A percentile compares a stretch with the other conserved stretches of the same genome.
Evolutionary conservation across 2,888 invertebrate genomes (phyloP).

Genomic region (Chalcis sispes): DNA sequence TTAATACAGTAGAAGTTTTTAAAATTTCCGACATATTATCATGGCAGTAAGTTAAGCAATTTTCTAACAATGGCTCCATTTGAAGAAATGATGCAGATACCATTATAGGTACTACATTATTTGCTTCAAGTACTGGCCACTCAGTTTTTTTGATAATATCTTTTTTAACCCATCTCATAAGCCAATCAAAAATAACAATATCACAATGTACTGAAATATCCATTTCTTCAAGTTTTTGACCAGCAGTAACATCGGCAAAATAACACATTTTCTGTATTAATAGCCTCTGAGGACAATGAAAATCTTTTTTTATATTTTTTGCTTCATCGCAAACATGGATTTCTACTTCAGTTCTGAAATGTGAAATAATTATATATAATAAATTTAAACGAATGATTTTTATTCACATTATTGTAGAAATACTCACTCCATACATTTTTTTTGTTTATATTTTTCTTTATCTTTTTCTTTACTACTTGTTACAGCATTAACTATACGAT

Average conservation of each 20-base stretch:
- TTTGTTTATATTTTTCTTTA: conserved; percentile 66
- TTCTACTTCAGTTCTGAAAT: conserved; percentile 85
- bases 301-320: conserved; percentile 92
- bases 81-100: conserved; percentile 96
- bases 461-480: conserved; percentile 59
- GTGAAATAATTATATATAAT: conserved; percentile 29
- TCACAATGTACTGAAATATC: conserved; percentile 98
- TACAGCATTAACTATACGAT: conserved; percentile 46
- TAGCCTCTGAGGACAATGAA: conserved; percentile 90
- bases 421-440: conserved; percentile 68
- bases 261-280: conserved; percentile 96
- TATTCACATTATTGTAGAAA: not conserved
- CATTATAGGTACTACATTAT: conserved; percentile 93
- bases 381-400: not conserved
- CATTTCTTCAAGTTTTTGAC: conserved; percentile 90
- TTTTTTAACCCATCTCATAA: conserved; percentile 96
- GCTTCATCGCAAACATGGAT: conserved; percentile 97
- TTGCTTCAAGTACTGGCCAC: conserved; percentile 85
- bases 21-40: conserved; percentile 91
- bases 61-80: conserved; percentile 93
- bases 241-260: conserved; percentile 92
- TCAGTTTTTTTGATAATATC: conserved; percentile 82
- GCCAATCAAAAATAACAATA: conserved; percentile 96
- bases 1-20: conserved; percentile 89
- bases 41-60: conserved; percentile 91